Base-by-base conservation (phyloP, 1,140 invertebrate species). In the Atta cephalotes region DNA sequence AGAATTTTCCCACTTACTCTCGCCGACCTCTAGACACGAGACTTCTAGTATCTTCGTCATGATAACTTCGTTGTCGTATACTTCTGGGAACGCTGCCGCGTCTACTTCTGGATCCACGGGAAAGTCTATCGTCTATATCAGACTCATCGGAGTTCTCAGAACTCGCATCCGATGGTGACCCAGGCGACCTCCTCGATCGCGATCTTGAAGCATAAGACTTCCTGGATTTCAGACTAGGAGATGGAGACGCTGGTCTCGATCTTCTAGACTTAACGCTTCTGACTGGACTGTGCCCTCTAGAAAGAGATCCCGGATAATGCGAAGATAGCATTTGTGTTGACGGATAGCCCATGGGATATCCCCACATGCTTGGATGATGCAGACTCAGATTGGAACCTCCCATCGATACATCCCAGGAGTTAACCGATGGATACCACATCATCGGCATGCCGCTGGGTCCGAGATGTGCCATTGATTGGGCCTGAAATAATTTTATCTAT, bases 391-490 rank as follows among this genome's bases (percentile, higher is more conserved):
- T 95, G 0, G 95, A 95, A 21, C 94, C 95, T n/a, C 94, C 92
- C 81, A 95, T 85, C 10, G 90, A 74, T 78, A 79, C 71, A n/a
- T 95, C 94, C 94, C 95, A 95, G 3, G 93, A 89, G 68, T 90
- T 89, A 12, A 82, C 89, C 2, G 93, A 87, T 21, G 93, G 93
- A 95, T 97, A 91, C 97, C 96, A 92, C 95, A 96, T 88, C 80
- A 94, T 92, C 49, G 93, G 95, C 93, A 91, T 62, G 2, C 89
- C 94, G 91, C 79, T 88, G 70, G 95, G 95, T 91, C 88, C 95
- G 91, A 97, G 92, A 31, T 97, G 97, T 0, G 97, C 97, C 96
- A 97, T 96, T 0, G 97, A 97, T 90, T 97, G 97, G 0, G 97
- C 96, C 97, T 97, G 91, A 10, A 72, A 60, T 2, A 21, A 35